A percentile compares a stretch with the other conserved stretches of the same genome.
Conservation (phyloP, 2,113 vertebrate species). For the Charadrius vociferus region DNA sequence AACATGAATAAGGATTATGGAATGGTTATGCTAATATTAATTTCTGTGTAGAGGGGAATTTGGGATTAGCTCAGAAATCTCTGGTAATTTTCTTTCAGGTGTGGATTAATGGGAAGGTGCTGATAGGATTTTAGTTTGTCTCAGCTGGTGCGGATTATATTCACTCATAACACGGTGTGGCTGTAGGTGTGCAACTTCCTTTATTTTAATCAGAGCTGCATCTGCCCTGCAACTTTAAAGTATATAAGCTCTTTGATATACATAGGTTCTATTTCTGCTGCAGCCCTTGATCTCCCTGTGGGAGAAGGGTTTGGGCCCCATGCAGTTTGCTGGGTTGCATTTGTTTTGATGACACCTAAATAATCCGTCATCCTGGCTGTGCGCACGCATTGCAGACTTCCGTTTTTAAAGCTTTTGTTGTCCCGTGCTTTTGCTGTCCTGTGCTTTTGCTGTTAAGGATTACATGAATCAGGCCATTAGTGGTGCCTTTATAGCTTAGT, state of each 20-base stretch:
- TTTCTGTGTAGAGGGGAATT: not conserved
- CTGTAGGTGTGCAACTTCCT: not conserved
- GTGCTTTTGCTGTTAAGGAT: not conserved
- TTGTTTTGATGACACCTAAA: not conserved
- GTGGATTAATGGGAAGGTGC: slow-evolving; percentile 4
- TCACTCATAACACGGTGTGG: not conserved
- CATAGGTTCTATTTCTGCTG: not conserved
- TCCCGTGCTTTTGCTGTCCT: not conserved
- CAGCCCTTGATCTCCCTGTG: not conserved
- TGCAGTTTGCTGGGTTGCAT: not conserved
- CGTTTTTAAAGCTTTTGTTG: not conserved
- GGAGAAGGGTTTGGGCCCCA: not conserved
- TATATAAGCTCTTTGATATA: not conserved
- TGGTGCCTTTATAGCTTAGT: not conserved
- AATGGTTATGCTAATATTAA: not conserved
- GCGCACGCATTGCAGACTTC: not conserved
- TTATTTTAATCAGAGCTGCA: not conserved
- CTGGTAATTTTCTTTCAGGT: slow-evolving; percentile 12
- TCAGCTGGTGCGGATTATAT: not conserved
- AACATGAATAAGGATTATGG: slow-evolving; percentile 20
- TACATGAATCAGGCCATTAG: not conserved
- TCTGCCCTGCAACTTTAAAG: not conserved
- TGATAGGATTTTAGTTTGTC: not conserved
- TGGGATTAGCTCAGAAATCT: slow-evolving; percentile 4
- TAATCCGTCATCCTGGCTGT: not conserved